phyloP scores from a whole-genome alignment of 2,888 invertebrate species.

The Sinodicranocentrus sp. region DNA sequence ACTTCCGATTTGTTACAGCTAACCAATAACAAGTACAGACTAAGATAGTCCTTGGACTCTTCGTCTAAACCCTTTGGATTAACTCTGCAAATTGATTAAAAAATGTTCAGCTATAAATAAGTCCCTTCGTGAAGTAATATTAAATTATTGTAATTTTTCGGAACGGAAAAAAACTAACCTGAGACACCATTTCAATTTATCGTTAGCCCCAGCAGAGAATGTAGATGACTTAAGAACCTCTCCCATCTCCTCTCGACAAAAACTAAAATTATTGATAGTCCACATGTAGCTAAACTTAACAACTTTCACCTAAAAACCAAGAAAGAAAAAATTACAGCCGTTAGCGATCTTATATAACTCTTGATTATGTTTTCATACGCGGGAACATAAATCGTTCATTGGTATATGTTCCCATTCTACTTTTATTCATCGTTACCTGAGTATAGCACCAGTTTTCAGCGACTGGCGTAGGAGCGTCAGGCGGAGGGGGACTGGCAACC shows the following conservation, averaged over 20 bases:
- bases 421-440: constrained; percentile 84
- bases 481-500: constrained; percentile 85
- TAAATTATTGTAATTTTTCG: not conserved
- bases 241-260: constrained; percentile 99
- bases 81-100: constrained; percentile 92
- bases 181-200: constrained; percentile 96
- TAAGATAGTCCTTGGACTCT: constrained; percentile 99
- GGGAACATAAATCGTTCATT: too few relatives aligned
- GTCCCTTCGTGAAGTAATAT: constrained; percentile 8
- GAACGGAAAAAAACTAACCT: constrained; percentile 60
- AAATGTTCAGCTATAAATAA: constrained; percentile 75
- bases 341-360: too few relatives aligned
- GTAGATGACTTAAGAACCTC: constrained; percentile 99
- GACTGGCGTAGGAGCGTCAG: constrained; percentile 97
- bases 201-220: constrained; percentile 99
- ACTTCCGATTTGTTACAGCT: constrained; percentile 99
- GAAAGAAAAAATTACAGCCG: too few relatives aligned
- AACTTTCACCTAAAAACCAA: constrained; percentile 93
- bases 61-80: constrained; percentile 99
- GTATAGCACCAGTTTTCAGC: constrained; percentile 99
- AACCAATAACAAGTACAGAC: constrained; percentile 98
- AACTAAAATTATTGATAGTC: constrained; percentile 99
- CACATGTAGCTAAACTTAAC: constrained; percentile 99
- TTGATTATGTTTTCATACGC: too few relatives aligned
- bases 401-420: too few relatives aligned